Base-by-base conservation (phyloP, 1,140 invertebrate species). In the Ephestia elutella region DNA sequence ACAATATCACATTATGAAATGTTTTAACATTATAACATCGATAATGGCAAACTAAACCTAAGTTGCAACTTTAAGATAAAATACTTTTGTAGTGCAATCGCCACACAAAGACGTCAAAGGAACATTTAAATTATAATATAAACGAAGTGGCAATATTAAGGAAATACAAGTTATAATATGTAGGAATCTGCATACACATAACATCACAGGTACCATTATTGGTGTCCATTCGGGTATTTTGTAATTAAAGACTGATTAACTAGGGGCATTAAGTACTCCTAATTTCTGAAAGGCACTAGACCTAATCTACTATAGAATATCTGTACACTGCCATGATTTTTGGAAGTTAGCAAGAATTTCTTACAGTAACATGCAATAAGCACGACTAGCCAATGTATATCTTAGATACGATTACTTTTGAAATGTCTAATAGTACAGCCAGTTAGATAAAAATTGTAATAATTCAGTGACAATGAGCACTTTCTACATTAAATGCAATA, bases 1-100 rank as follows among this genome's bases (percentile, higher is more conserved):
- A 82, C 50, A 82, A 87, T 87, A 86, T 86, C 84, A 87, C 84
- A 87, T 84, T 64, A 80, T 73, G 75, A 85, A 81, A 82, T 75
- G 72, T 82, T 81, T 68, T 70, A 82, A 80, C 72, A 79, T 82
- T 75, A 75, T 72, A 71, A 78, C 72, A 75, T 63, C 75, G 63
- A 70, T 62, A 77, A 75, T 82, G 80, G 72, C 79, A 78, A 82
- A 77, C 65, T 66, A 71, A 66, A 75, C 73, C 71, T 65, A 67
- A 64, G 67, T 58, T 68, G 57, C 62, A 68, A 65, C 65, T 18
- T 60, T 71, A 62, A 56, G 50, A 56, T 11, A 53, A 56, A 61
- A 56, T 56, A 56, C 59, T 56, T 53, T n/a, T 25, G 32, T 51
- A 30, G 25, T 57, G 7, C 20, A 54, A 18, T 28, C 55, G 17